Conservation (phyloP, 2,888 invertebrate genomes). For the Phortica magna region DNA sequence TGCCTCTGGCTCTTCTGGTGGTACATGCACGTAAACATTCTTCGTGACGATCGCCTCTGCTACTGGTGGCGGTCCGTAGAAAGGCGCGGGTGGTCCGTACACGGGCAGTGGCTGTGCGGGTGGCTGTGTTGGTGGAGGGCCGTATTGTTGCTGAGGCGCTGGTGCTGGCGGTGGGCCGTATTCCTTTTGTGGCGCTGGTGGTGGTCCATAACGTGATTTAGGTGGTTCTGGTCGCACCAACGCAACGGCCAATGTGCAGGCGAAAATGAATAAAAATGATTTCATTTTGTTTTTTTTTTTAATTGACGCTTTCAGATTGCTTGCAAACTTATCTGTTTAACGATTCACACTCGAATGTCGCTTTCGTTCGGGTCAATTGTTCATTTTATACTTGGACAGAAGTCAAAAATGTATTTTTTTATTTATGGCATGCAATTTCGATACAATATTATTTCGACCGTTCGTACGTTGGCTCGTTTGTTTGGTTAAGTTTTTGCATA, state of each 20-base stretch:
- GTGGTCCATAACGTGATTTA: conserved; percentile 70
- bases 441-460: conserved; percentile 17
- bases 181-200: conserved; percentile 73
- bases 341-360: conserved; percentile 61
- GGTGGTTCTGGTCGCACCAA: conserved; percentile 78
- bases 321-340: conserved; percentile 29
- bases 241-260: conserved; percentile 75
- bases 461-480: background rate
- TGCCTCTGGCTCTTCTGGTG: conserved; percentile 79
- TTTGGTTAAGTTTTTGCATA: conserved; percentile 24
- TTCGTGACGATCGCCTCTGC: conserved; percentile 75
- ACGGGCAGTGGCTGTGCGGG: conserved; percentile 69
- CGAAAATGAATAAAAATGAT: conserved; percentile 64
- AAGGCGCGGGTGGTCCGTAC: conserved; percentile 75
- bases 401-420: conserved; percentile 48
- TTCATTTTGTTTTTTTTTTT: conserved; percentile 35
- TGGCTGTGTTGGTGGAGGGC: conserved; percentile 45
- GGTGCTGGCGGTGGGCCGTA: conserved; percentile 68
- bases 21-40: conserved; percentile 80
- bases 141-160: conserved; percentile 22
- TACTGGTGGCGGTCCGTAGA: conserved; percentile 74
- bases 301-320: conserved; percentile 52
- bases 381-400: conserved; percentile 57
- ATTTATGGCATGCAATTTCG: conserved; percentile 24
- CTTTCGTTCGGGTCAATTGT: conserved; percentile 54